These are phyloP conservation scores for Rhinogobio ventralis DNA, from an alignment of 2,797 vertebrate genomes.

Conservation along the genomic window DNA sequence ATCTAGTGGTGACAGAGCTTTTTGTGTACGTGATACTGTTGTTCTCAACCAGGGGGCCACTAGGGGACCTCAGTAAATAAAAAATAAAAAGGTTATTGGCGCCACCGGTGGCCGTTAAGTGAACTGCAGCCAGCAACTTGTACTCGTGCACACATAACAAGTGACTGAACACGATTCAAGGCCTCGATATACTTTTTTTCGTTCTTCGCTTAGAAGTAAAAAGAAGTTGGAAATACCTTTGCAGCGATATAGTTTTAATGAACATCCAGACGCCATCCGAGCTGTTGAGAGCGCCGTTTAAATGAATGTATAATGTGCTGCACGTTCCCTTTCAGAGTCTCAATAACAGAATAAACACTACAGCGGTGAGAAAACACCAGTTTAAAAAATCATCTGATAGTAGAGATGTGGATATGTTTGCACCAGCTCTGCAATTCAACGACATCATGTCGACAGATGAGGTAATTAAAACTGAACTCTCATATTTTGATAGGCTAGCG, in stretches of 20 bases:
- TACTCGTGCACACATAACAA: not conserved
- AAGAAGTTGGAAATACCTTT: not conserved
- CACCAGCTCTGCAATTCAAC: not conserved
- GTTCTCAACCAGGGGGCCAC: not conserved
- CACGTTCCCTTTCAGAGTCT: not conserved
- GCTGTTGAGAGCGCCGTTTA: not conserved
- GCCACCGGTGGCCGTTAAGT: not conserved
- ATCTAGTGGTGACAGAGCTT: slow-evolving; percentile 69
- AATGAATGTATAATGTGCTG: not conserved
- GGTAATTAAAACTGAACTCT: not conserved
- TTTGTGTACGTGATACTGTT: not conserved
- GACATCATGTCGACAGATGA: not conserved
- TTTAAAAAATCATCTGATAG: not conserved
- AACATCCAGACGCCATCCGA: not conserved
- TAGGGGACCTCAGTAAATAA: not conserved
- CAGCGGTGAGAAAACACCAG: not conserved
- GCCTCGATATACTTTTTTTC: not conserved
- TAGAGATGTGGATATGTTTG: not conserved
- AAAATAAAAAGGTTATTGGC: not conserved
- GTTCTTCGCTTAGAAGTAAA: not conserved
- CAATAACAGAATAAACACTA: not conserved
- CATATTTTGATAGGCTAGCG: not conserved
- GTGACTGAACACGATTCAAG: not conserved
- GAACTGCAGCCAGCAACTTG: not conserved
- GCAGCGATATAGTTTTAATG: not conserved